Conservation (phyloP, 2,797 vertebrate genomes). For the Sciurus carolinensis region DNA sequence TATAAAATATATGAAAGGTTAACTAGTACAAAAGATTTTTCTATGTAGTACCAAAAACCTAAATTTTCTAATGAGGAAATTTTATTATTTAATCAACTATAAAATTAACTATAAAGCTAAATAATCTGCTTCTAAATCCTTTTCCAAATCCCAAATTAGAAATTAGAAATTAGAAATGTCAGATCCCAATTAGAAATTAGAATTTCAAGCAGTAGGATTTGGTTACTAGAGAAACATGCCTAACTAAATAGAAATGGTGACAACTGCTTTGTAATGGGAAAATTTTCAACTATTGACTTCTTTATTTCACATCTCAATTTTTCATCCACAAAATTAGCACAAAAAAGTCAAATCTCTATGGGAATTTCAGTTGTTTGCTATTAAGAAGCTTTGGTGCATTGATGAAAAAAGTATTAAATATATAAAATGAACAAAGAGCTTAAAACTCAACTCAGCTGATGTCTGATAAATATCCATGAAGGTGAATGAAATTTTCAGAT, state of each 20-base stretch:
- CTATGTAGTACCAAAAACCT: neutral
- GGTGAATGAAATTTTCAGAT: neutral
- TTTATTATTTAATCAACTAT: neutral
- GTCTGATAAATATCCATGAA: conserved; percentile 27
- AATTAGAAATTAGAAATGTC: neutral
- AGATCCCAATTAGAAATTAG: neutral
- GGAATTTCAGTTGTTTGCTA: conserved; percentile 37
- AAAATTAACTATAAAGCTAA: neutral
- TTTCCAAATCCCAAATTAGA: conserved; percentile 16
- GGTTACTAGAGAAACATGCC: neutral
- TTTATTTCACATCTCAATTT: conserved; percentile 45
- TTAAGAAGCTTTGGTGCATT: neutral
- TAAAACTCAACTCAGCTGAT: conserved; percentile 7
- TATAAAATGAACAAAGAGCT: conserved; percentile 49
- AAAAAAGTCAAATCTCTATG: neutral
- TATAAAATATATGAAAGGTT: neutral
- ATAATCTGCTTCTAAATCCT: neutral
- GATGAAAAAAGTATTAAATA: neutral
- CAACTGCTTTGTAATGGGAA: neutral
- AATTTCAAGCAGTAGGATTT: neutral
- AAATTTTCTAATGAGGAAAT: neutral
- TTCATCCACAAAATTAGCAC: conserved; percentile 20
- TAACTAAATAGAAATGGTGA: neutral
- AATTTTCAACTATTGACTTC: conserved; percentile 2
- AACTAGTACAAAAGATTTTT: neutral